Conservation (phyloP, 2,888 invertebrate genomes). For the Netelia melanura region DNA sequence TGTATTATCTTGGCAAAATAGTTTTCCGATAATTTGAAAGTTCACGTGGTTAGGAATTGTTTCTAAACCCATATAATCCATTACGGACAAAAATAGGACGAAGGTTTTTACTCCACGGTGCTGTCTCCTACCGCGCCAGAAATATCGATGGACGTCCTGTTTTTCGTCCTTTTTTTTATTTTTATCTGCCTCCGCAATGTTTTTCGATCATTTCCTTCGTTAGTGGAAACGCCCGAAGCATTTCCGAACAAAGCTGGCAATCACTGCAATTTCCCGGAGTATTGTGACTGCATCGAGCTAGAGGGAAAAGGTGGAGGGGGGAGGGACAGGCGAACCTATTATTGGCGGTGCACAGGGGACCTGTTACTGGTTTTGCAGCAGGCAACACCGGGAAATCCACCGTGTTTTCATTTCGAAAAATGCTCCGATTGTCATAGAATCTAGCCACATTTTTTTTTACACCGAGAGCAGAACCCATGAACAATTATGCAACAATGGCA, state of each 20-base stretch:
- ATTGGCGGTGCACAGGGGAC: conserved; percentile 51
- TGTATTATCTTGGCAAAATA: neutral
- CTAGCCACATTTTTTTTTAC: conserved; percentile 1
- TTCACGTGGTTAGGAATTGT: neutral
- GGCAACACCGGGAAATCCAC: conserved; percentile 31
- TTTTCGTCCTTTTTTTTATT: conserved; percentile 7
- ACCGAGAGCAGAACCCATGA: conserved; percentile 28
- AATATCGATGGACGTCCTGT: neutral
- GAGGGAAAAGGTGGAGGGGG: neutral
- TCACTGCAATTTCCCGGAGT: conserved; percentile 63
- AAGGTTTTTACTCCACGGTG: neutral
- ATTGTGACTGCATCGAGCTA: conserved; percentile 42
- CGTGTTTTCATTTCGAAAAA: conserved; percentile 42
- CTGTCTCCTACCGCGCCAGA: neutral
- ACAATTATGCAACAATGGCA: conserved; percentile 36
- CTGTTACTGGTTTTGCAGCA: conserved; percentile 23
- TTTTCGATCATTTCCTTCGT: conserved; percentile 49
- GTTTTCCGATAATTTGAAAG: neutral
- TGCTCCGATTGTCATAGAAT: neutral
- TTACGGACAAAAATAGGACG: neutral
- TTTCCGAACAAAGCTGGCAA: conserved; percentile 60
- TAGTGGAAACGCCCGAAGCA: conserved; percentile 27
- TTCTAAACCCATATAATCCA: neutral
- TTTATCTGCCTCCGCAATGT: conserved; percentile 11
- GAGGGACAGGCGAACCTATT: conserved; percentile 30